Base-by-base conservation (phyloP, 2,888 invertebrate genomes). In the Pristionchus fissidentatus region DNA sequence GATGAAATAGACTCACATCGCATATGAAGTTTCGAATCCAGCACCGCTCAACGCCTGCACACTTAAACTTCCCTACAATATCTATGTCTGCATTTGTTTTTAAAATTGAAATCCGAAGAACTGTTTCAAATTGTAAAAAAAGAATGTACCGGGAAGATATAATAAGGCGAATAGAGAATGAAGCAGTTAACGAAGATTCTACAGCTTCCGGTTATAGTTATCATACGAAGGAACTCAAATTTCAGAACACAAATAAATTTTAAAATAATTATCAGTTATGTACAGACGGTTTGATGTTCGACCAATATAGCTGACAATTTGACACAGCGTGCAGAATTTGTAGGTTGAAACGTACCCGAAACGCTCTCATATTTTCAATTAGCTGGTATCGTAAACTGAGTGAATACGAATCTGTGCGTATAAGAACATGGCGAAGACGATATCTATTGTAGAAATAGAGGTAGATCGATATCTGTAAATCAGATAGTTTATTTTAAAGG, bases 321-420 rank as follows among this genome's bases (percentile, higher is more conserved):
- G 46, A 10, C 7, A 10, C 15, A 46, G 7, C 46, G 15, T 10
- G 15, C 7, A 46, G 15, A 10, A 46, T 46, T 15, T 46, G 46
- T 46, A 15, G n/a, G 22, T 4, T 22, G 22, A 60, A 10, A 35
- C 66, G 35, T 38, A 66, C 66, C 1, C 66, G n/a, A 22, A 66
- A 66, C 19, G 38, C 35, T 38, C 66, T 10, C 66, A 66, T 66
- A n/a, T 66, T 66, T n/a, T 66, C 66, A 66, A 66, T 66, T 2
- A 66, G n/a, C n/a, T 66, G 66, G 8, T 66, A 66, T 66, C 66
- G 66, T 4, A 66, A 7, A 38, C 66, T 66, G 66, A 66, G 66
- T 3, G 66, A 66, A 19, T 66, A 66, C 3, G 66, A 3, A 3
- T 66, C 38, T 4, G 38, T 3, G 8, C 38, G 0, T 66, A 7